phyloP scores from a whole-genome alignment of 2,797 vertebrate genomes.

The Heliangelus exortis region DNA sequence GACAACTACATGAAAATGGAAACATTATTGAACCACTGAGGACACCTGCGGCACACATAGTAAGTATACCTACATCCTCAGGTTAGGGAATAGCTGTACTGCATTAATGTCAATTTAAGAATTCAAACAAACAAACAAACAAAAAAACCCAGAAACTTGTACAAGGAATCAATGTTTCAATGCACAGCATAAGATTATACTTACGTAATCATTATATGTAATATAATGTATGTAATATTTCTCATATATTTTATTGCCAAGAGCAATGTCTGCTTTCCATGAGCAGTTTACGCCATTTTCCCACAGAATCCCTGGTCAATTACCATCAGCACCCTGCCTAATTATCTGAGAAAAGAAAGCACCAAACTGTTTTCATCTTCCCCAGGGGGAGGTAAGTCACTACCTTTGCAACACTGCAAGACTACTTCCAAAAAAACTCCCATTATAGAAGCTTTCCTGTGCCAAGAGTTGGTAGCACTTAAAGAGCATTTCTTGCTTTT shows the following conservation, averaged over 20 bases:
- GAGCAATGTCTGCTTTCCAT: background rate
- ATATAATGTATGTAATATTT: background rate
- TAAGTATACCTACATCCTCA: background rate
- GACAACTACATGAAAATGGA: background rate
- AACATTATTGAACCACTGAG: background rate
- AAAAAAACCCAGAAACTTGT: background rate
- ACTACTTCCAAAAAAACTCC: background rate
- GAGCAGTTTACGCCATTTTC: background rate
- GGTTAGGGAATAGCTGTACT: background rate
- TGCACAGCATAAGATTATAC: background rate
- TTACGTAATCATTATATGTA: background rate
- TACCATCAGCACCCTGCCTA: background rate
- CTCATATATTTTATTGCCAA: background rate
- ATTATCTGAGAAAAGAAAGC: background rate
- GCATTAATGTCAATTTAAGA: background rate
- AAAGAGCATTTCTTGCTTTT: background rate
- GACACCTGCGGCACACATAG: background rate
- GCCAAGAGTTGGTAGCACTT: background rate
- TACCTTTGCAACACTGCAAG: background rate
- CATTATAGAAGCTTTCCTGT: background rate
- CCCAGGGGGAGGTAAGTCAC: rapidly evolving
- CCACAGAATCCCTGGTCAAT: background rate
- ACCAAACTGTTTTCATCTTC: background rate
- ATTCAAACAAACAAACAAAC: background rate
- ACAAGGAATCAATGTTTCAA: background rate